Evolutionary conservation across 2,113 vertebrate species (phyloP).

Genomic region (Serinus canaria): DNA sequence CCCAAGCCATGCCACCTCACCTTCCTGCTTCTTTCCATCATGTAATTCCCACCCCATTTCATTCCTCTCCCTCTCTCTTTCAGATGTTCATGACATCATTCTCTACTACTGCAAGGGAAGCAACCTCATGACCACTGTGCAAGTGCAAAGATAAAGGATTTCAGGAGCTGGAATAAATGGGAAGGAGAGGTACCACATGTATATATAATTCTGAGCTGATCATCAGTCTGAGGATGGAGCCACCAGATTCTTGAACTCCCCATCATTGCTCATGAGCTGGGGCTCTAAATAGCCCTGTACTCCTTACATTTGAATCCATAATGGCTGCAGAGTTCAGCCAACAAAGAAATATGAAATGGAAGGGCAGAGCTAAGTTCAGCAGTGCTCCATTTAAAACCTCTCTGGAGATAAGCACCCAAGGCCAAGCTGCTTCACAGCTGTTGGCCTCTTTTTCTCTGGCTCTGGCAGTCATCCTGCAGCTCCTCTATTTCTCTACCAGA

Average conservation of each 20-base stretch:
- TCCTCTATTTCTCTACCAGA: neutral
- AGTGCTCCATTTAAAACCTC: neutral
- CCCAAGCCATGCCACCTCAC: neutral
- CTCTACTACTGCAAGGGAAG: neutral
- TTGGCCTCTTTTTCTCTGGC: neutral
- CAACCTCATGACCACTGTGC: neutral
- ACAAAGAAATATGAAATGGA: neutral
- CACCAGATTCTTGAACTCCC: conserved; percentile 4
- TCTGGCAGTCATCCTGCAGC: neutral
- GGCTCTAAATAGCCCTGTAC: neutral
- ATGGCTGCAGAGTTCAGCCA: conserved; percentile 14
- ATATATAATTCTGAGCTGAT: conserved; percentile 1
- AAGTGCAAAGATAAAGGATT: neutral
- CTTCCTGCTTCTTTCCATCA: neutral
- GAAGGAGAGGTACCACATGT: neutral
- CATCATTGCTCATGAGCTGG: neutral
- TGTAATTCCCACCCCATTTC: neutral
- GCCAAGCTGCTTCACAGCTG: neutral
- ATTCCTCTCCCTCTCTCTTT: neutral
- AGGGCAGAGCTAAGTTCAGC: neutral
- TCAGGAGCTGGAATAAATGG: conserved; percentile 21
- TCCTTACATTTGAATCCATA: neutral
- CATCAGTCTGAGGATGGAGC: neutral
- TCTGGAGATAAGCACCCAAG: neutral
- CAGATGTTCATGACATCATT: conserved; percentile 9